Percentiles rank a stretch among this genome's conserved stretches.
Conservation (phyloP, 1,140 invertebrate genomes). For the Drosophila equinoxialis region DNA sequence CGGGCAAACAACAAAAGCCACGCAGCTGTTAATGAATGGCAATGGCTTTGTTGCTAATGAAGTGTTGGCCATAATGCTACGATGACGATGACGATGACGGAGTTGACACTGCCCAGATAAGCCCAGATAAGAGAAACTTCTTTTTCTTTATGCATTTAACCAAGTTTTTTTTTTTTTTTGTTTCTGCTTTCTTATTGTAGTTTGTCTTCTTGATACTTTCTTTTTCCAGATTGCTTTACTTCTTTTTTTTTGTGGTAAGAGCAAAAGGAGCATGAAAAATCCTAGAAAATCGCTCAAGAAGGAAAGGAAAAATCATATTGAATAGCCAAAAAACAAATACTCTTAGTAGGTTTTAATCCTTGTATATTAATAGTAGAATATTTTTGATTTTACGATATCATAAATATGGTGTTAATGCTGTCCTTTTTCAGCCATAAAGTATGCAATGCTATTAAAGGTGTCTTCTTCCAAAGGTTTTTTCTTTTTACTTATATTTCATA, state of each 20-base stretch:
- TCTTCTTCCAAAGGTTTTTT: too few species aligned
- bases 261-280: neutral
- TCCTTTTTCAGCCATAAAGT: too few species aligned
- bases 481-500: too few species aligned
- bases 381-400: too few species aligned
- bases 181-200: slow-evolving; percentile 4
- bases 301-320: too few species aligned
- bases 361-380: too few species aligned
- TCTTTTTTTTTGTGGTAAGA: neutral
- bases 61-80: slow-evolving; percentile 76
- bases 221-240: neutral
- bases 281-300: neutral
- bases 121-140: slow-evolving; percentile 52
- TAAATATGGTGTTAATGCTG: too few species aligned
- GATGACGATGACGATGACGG: slow-evolving; percentile 39
- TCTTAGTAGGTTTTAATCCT: too few species aligned
- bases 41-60: slow-evolving; percentile 75
- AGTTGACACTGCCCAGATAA: slow-evolving; percentile 66
- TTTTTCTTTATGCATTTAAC: slow-evolving; percentile 36
- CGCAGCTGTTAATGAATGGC: slow-evolving; percentile 76
- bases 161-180: slow-evolving; percentile 14
- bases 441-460: too few species aligned
- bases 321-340: too few species aligned
- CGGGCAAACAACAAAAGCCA: slow-evolving; percentile 53
- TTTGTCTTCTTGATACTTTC: neutral